Conservation (phyloP, 2,888 invertebrate species). For the Drosophila pseudotakahashii region DNA sequence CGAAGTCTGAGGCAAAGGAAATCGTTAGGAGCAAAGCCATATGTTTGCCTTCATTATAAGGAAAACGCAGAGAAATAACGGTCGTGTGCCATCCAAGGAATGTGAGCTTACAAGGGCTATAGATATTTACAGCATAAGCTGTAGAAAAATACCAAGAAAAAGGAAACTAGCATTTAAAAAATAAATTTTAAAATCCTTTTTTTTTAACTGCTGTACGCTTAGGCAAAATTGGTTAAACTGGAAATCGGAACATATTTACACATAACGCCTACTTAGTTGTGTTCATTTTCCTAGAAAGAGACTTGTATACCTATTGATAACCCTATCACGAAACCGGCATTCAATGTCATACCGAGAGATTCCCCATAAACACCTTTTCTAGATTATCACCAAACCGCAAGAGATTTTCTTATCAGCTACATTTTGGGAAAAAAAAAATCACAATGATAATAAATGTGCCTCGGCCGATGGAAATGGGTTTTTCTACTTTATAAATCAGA, state of each 20-base stretch:
- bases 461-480: slow-evolving; percentile 1
- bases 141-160: not conserved
- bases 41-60: slow-evolving; percentile 18
- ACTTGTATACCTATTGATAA: slow-evolving; percentile 14
- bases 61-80: not conserved
- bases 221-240: not conserved
- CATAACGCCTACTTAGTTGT: not conserved
- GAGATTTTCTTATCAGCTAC: slow-evolving; percentile 14
- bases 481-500: slow-evolving; percentile 23
- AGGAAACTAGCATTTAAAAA: not conserved
- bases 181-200: too few species aligned
- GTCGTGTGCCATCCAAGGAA: not conserved
- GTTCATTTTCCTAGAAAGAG: not conserved
- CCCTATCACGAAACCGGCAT: not conserved
- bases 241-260: not conserved
- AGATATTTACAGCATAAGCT: not conserved
- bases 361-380: slow-evolving; percentile 11
- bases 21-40: slow-evolving; percentile 12
- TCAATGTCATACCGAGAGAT: not conserved
- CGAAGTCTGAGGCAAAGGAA: slow-evolving; percentile 32
- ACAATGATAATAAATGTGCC: slow-evolving; percentile 1
- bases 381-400: slow-evolving; percentile 4
- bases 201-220: too few species aligned
- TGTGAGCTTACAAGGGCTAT: slow-evolving; percentile 1
- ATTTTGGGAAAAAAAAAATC: slow-evolving; percentile 11